Evolutionary conservation across 2,888 invertebrate species (phyloP).

Genomic region (Agrochola circellaris): DNA sequence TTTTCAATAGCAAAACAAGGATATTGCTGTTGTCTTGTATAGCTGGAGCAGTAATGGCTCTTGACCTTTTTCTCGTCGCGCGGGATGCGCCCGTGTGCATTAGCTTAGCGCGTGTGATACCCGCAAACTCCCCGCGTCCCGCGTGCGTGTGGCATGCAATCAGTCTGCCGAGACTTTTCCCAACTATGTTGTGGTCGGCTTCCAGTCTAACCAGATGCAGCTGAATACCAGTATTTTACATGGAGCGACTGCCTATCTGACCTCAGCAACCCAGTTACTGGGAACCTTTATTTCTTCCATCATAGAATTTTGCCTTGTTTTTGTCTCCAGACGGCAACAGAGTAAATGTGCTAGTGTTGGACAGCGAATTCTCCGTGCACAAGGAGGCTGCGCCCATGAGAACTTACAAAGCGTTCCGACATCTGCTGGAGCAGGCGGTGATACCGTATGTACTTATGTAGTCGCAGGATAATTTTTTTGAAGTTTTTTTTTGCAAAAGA

Average conservation of each 20-base stretch:
- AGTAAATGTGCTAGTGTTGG: slow-evolving; percentile 78
- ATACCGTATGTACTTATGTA: slow-evolving; percentile 69
- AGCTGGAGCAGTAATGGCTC: neutral
- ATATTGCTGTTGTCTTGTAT: neutral
- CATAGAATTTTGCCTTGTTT: neutral
- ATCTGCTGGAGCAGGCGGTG: slow-evolving; percentile 75
- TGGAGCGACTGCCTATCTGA: too few relatives aligned
- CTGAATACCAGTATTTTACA: too few relatives aligned
- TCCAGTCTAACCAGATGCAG: too few relatives aligned
- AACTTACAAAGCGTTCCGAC: slow-evolving; percentile 77
- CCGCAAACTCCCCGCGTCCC: neutral
- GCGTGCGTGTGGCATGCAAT: neutral
- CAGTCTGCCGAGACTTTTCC: neutral
- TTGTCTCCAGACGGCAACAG: slow-evolving; percentile 76
- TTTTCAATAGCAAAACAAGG: neutral
- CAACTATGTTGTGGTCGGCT: too few relatives aligned
- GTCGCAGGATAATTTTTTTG: neutral
- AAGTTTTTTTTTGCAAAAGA: neutral
- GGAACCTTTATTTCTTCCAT: neutral
- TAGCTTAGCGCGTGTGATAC: neutral
- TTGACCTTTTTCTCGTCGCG: neutral
- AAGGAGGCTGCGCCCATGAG: slow-evolving; percentile 74
- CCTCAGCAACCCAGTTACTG: neutral
- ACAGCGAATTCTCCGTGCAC: slow-evolving; percentile 74
- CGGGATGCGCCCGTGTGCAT: neutral